phyloP scores from a whole-genome alignment of 2,888 invertebrate species.

The Allophyes oxyacanthae region DNA sequence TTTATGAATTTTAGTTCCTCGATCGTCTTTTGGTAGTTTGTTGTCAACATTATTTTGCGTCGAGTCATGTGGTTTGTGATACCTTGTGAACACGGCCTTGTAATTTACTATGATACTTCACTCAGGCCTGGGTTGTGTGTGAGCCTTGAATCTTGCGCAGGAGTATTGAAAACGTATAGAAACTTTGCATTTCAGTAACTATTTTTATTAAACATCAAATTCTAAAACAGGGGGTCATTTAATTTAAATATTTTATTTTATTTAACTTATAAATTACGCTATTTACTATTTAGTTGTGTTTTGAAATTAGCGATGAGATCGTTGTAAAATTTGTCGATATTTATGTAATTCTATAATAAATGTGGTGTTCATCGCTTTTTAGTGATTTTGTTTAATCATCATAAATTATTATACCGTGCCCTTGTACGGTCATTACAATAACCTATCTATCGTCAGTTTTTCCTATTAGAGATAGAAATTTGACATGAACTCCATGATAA shows the following conservation, averaged over 20 bases:
- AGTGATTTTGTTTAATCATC: conserved; percentile 17
- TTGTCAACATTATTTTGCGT: too few relatives aligned
- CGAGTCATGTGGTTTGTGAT: too few relatives aligned
- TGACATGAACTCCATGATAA: too few relatives aligned
- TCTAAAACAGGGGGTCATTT: conserved; percentile 16
- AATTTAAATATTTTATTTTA: conserved; percentile 17
- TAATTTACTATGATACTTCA: background rate
- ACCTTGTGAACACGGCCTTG: conserved; percentile 19
- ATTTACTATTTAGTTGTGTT: conserved; percentile 28
- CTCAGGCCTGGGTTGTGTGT: conserved; percentile 6
- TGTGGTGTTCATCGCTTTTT: conserved; percentile 37
- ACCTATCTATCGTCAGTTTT: too few relatives aligned
- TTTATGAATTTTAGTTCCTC: too few relatives aligned
- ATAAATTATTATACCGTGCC: too few relatives aligned
- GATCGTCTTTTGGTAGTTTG: too few relatives aligned
- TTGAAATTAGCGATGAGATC: conserved; percentile 26
- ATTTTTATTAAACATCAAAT: conserved; percentile 25
- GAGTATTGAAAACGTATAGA: conserved; percentile 41
- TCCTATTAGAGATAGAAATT: too few relatives aligned
- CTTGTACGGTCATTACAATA: too few relatives aligned
- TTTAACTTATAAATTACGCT: conserved; percentile 21
- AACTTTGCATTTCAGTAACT: conserved; percentile 47
- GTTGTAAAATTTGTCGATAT: conserved; percentile 16
- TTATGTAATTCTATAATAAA: conserved; percentile 28
- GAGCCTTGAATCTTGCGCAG: conserved; percentile 6